Percentiles rank a stretch among this genome's conserved stretches.
Conservation (phyloP, 2,113 vertebrate genomes). For the Eurypyga helias region DNA sequence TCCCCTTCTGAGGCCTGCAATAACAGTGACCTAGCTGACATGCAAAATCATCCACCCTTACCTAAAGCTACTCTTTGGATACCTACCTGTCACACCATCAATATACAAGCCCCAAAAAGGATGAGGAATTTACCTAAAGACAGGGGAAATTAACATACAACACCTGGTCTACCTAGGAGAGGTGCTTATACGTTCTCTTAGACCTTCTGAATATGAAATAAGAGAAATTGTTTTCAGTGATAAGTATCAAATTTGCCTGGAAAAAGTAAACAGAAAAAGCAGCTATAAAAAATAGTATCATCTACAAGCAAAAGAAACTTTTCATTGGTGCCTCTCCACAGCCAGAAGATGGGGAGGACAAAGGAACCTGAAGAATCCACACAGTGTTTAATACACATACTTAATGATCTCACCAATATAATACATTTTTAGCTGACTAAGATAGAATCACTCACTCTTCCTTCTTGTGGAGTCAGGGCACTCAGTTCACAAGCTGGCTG, state of each 20-base stretch:
- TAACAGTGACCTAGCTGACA: neutral
- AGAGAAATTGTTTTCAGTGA: neutral
- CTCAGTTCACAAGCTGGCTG: neutral
- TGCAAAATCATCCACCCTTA: neutral
- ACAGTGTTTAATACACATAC: neutral
- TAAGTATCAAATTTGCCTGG: neutral
- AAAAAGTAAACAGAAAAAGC: neutral
- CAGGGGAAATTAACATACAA: neutral
- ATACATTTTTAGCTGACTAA: neutral
- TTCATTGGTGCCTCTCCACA: neutral
- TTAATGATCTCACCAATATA: neutral
- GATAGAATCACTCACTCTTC: neutral
- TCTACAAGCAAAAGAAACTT: neutral
- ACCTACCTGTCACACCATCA: neutral
- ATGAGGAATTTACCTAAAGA: neutral
- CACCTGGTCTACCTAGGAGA: neutral
- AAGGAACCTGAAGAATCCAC: neutral
- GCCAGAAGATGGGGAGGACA: neutral
- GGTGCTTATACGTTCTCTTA: neutral
- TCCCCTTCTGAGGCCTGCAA: neutral
- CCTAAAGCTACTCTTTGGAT: neutral
- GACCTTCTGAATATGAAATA: neutral
- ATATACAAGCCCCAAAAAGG: neutral
- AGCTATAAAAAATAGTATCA: neutral
- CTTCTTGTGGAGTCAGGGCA: neutral